Conservation (phyloP, 2,888 invertebrate genomes). For the Hemithea aestivaria region DNA sequence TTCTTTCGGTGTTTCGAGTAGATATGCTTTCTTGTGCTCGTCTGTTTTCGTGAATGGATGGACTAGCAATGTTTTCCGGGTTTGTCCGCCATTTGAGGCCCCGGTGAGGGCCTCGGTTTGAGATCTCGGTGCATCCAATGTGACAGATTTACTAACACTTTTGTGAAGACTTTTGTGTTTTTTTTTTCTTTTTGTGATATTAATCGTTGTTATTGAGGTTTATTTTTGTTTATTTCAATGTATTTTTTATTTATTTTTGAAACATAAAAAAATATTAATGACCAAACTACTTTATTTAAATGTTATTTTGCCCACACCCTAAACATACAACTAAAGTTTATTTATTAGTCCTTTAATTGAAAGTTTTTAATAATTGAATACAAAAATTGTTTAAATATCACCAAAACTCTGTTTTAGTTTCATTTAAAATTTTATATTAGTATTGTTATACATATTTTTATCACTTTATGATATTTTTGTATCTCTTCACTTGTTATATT, state of each 20-base stretch:
- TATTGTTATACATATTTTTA: background rate
- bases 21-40: slow-evolving; percentile 45
- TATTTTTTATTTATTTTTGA: no score
- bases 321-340: no score
- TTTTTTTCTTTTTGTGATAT: background rate
- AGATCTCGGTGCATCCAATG: slow-evolving; percentile 59
- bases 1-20: slow-evolving; percentile 64
- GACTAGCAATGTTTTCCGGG: slow-evolving; percentile 55
- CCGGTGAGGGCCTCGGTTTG: slow-evolving; percentile 55
- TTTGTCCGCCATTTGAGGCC: slow-evolving; percentile 44
- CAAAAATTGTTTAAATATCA: no score
- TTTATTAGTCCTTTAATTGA: no score
- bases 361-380: no score
- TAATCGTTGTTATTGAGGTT: no score
- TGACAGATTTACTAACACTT: slow-evolving; percentile 33
- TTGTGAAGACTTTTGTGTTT: background rate
- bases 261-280: no score
- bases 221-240: no score
- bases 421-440: no score
- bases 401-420: no score
- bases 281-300: no score
- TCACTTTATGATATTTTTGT: slow-evolving; percentile 2
- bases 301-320: no score
- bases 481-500: slow-evolving; percentile 17
- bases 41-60: slow-evolving; percentile 45